Evolutionary conservation across 2,888 invertebrate genomes (phyloP), one percentile per base, ranked within the genome.

Genomic region (Leptarthrus brevirostris): DNA sequence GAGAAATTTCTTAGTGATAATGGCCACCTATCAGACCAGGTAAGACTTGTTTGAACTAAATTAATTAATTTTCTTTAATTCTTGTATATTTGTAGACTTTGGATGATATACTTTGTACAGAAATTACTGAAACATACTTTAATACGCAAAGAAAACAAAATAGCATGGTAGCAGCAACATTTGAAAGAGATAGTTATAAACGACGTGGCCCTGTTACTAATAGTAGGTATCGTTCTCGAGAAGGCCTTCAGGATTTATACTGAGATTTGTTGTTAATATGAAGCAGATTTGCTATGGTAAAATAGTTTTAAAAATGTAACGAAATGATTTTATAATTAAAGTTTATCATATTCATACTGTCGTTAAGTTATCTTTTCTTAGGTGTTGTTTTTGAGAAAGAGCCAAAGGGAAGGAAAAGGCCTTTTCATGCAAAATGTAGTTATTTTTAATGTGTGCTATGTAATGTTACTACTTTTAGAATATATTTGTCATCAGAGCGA

Each of bases 1-100:
- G 84, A 87, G 66, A 87, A 88, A 75, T 86, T 88, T 0, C 83
- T 92, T 8, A 83, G 79, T 74, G 87, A 89, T n/a, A 56, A 77
- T 30, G 78, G 76, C 1, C 75, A 78, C 36, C 74, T 77, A 10
- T 30, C 69, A 8, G 75, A 77, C 2, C 14, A 72, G 44, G 76
- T 72, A 69, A 36, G 22, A 3, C 18, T n/a, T n/a, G n/a, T 30
- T 49, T 26, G n/a, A 26, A 66, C 30, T n/a, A 34, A 44, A 34
- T 20, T 34, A 8, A 18, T 24, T 47, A 3, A 6, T 26, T 20
- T 16, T 24, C 53, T 61, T n/a, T 22, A 14, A 34, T 12, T 14
- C 3, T 52, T 34, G 20, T 30, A 24, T 74, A n/a, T n/a, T 12
- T 74, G 5, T 20, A 76, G 76, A 58, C 56, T 8, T 69, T 78